phyloP scores from a whole-genome alignment of 1,140 invertebrate species.

The Campoletis sonorensis region DNA sequence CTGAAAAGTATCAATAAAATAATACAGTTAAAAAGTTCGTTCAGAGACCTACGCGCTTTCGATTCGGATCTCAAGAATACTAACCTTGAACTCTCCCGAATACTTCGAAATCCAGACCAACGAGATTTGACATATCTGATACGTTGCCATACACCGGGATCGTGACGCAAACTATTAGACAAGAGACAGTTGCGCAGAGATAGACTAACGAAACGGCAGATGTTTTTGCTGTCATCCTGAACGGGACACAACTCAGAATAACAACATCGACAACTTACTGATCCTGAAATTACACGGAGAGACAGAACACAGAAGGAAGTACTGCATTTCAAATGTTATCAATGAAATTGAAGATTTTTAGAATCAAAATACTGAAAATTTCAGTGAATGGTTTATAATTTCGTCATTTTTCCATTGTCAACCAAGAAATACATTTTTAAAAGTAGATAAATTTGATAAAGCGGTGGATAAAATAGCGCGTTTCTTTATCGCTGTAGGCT shows the following conservation, averaged over 20 bases:
- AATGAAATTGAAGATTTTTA: too few relatives aligned
- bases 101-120: conserved; percentile 80
- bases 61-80: background rate
- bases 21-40: conserved; percentile 25
- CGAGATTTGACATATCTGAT: conserved; percentile 61
- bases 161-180: conserved; percentile 38
- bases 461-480: too few relatives aligned
- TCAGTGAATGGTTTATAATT: too few relatives aligned
- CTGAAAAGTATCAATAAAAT: conserved; percentile 64
- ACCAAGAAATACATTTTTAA: too few relatives aligned
- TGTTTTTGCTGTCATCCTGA: conserved; percentile 51
- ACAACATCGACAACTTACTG: background rate
- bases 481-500: too few relatives aligned
- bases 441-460: too few relatives aligned
- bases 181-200: conserved; percentile 15
- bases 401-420: too few relatives aligned
- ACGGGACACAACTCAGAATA: conserved; percentile 55
- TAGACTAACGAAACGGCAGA: conserved; percentile 48
- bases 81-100: conserved; percentile 81
- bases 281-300: too few relatives aligned
- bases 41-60: background rate
- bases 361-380: too few relatives aligned
- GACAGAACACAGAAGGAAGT: too few relatives aligned
- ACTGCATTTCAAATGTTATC: too few relatives aligned
- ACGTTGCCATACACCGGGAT: conserved; percentile 20